Base-by-base conservation (phyloP, 92 coral and sea anemone species). In the Epizoanthus scotinus region DNA sequence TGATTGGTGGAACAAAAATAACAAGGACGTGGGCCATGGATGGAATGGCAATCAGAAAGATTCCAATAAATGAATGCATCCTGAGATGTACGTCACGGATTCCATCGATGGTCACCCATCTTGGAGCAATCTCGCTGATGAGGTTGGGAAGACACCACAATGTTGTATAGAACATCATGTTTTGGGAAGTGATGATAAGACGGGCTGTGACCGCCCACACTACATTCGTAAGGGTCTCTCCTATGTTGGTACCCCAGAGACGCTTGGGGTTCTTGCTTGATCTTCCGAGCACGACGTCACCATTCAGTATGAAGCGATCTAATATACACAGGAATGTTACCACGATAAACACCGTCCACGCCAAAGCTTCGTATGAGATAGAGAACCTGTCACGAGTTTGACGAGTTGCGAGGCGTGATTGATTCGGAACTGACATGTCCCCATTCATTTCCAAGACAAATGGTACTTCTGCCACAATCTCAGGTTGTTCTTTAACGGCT, bases 1-100 rank as follows among this genome's bases (percentile, higher is more conserved):
- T 63, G 22, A 87, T 83, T 2, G 87, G 90, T 52, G 90, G 90
- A 15, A 87, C 80, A 31, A 87, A 87, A 63, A 87, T 87, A 6
- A 83, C 87, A 3, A 87, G 87, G 26, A 87, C 90, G 47, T 87
- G 90, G 74, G 84, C 90, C 7, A 87, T 62, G 26, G 90, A 83
- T 17, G 90, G 90, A 29, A 87, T 78, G 63, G 87, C 90, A 42
- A 87, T 87, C 53, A 87, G 84, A 71, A 87, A 87, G 67, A 87
- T 83, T 49, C 90, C 90, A 13, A 83, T 82, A 36, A 87, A 34
- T 60, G 70, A 52, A 53, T 87, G 90, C 22, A 87, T 83, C 62
- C 82, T 77, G 2, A 77, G 57, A 63, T 74, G 86, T 14, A 83
- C 82, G 3, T 83, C 86, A 34, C 86, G 86, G 17, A 83, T 83